A percentile compares a stretch with the other conserved stretches of the same genome.
phyloP scores from a whole-genome alignment of 2,113 vertebrate genomes.

The Cyphomyrus plagiostoma region DNA sequence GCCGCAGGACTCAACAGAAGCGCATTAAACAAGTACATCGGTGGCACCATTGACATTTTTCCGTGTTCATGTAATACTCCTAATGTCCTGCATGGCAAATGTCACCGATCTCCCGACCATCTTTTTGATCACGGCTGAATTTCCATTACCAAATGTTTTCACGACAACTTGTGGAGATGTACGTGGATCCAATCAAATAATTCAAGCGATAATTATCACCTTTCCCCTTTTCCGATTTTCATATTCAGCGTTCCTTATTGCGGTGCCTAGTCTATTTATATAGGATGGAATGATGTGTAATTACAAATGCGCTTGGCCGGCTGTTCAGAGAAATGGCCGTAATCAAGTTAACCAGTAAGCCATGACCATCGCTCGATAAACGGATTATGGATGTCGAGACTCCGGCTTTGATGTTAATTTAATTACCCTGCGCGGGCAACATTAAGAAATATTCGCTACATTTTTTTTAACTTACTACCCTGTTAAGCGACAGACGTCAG shows the following conservation, averaged over 20 bases:
- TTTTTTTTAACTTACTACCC: not conserved
- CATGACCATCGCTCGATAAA: not conserved
- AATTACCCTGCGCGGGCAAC: not conserved
- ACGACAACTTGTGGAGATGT: not conserved
- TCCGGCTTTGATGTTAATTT: not conserved
- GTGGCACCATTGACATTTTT: not conserved
- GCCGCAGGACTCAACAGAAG: not conserved
- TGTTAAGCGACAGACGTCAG: not conserved
- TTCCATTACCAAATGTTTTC: not conserved
- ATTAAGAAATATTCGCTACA: not conserved
- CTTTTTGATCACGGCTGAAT: not conserved
- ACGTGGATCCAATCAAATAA: not conserved
- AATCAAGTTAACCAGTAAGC: not conserved
- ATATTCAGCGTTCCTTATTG: not conserved
- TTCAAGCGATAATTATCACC: not conserved
- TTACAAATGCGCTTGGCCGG: not conserved
- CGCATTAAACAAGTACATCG: not conserved
- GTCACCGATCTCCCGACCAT: not conserved
- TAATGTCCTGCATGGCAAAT: not conserved
- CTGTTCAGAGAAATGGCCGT: not conserved
- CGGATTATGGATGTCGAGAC: not conserved
- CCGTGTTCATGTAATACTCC: not conserved
- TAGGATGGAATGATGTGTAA: not conserved
- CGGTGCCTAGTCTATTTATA: not conserved
- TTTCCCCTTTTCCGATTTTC: not conserved